Evolutionary conservation across 2,888 invertebrate species (phyloP).

Genomic region (Nysson spinosus): DNA sequence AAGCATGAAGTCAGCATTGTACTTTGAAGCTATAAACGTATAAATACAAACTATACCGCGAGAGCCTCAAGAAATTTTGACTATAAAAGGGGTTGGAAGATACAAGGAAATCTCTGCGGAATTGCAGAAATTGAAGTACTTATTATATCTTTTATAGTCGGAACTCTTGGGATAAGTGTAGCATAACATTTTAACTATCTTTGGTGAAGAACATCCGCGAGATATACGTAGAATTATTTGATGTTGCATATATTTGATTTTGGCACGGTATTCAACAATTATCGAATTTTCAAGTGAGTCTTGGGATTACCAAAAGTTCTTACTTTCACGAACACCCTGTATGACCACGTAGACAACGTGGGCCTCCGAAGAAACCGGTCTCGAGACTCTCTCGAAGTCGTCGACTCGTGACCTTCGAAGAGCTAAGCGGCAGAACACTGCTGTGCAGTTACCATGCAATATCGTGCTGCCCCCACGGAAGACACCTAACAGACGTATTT

Average conservation of each 20-base stretch:
- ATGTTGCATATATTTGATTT: no score
- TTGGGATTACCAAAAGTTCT: slow-evolving; percentile 44
- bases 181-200: no score
- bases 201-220: no score
- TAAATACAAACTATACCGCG: background rate
- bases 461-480: slow-evolving; percentile 58
- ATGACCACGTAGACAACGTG: slow-evolving; percentile 51
- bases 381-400: slow-evolving; percentile 65
- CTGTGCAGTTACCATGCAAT: slow-evolving; percentile 64
- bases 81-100: no score
- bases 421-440: slow-evolving; percentile 59
- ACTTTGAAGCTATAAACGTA: slow-evolving; percentile 18
- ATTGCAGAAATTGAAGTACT: no score
- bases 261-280: background rate
- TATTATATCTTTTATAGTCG: no score
- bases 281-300: slow-evolving; percentile 6
- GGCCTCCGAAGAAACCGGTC: slow-evolving; percentile 66
- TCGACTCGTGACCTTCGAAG: slow-evolving; percentile 76
- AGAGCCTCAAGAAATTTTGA: slow-evolving; percentile 29
- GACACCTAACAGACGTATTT: slow-evolving; percentile 27
- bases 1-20: slow-evolving; percentile 14
- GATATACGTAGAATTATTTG: no score
- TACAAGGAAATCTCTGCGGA: no score
- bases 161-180: no score
- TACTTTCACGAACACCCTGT: slow-evolving; percentile 59